A percentile compares a stretch with the other conserved stretches of the same genome.
Evolutionary conservation across 2,888 invertebrate genomes (phyloP).

Genomic region (Coleophora deauratella): DNA sequence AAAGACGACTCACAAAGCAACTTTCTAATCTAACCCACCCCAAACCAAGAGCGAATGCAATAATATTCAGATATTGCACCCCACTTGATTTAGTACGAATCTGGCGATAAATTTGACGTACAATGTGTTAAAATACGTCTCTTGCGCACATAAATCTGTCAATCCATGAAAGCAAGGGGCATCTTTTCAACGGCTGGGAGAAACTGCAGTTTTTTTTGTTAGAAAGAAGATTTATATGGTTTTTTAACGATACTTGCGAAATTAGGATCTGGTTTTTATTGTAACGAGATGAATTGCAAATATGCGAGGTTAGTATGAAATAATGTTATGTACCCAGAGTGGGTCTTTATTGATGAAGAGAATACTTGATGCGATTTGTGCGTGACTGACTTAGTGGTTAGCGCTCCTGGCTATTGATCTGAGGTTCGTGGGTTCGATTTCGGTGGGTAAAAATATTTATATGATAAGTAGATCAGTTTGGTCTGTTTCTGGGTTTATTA

Average conservation of each 20-base stretch:
- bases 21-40: conserved; percentile 8
- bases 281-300: too few species aligned
- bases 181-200: neutral
- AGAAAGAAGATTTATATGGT: neutral
- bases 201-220: neutral
- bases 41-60: neutral
- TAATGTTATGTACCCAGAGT: too few species aligned
- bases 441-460: too few species aligned
- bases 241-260: too few species aligned
- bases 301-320: too few species aligned
- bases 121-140: conserved; percentile 15
- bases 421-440: too few species aligned
- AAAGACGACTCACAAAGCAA: neutral
- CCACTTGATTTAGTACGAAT: conserved; percentile 9
- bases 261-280: neutral
- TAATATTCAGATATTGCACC: conserved; percentile 9
- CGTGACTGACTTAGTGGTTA: too few species aligned
- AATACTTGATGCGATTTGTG: too few species aligned
- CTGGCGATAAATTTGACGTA: conserved; percentile 13
- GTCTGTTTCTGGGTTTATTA: too few species aligned
- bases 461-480: too few species aligned
- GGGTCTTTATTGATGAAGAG: too few species aligned
- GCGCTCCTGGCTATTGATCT: too few species aligned
- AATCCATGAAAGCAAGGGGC: conserved; percentile 13
- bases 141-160: conserved; percentile 17